Percentiles rank a stretch among this genome's conserved stretches.
Conservation (phyloP, 1,140 invertebrate genomes). For the Littorina saxatilis region DNA sequence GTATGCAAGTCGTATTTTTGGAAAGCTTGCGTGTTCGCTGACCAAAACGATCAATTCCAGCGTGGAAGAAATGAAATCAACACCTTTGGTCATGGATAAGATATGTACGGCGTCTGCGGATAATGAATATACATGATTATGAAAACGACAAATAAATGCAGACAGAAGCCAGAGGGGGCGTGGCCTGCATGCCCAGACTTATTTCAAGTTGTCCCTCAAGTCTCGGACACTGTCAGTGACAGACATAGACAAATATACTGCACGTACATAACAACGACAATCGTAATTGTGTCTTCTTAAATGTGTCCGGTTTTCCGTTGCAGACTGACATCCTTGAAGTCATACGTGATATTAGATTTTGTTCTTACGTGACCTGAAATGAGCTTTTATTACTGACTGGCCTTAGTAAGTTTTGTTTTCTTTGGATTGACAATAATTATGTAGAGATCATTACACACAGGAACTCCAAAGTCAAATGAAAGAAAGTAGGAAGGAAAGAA, state of each 20-base stretch:
- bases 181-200: neutral
- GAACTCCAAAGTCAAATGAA: too few relatives aligned
- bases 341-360: too few relatives aligned
- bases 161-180: neutral
- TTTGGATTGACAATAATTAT: too few relatives aligned
- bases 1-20: slow-evolving; percentile 2
- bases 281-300: too few relatives aligned
- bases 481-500: too few relatives aligned
- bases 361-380: too few relatives aligned
- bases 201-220: neutral
- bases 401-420: too few relatives aligned
- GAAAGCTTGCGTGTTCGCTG: neutral
- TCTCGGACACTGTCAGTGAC: neutral
- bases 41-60: neutral
- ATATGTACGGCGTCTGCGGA: neutral
- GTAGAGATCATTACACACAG: neutral
- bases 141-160: neutral
- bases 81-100: neutral
- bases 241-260: too few relatives aligned
- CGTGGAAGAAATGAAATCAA: neutral
- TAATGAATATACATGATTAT: neutral
- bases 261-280: too few relatives aligned
- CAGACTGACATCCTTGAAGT: too few relatives aligned
- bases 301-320: too few relatives aligned
- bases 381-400: too few relatives aligned